Percentiles rank a stretch among this genome's conserved stretches.
Conservation (phyloP, 2,888 invertebrate species). For the Sepioteuthis lessoniana region DNA sequence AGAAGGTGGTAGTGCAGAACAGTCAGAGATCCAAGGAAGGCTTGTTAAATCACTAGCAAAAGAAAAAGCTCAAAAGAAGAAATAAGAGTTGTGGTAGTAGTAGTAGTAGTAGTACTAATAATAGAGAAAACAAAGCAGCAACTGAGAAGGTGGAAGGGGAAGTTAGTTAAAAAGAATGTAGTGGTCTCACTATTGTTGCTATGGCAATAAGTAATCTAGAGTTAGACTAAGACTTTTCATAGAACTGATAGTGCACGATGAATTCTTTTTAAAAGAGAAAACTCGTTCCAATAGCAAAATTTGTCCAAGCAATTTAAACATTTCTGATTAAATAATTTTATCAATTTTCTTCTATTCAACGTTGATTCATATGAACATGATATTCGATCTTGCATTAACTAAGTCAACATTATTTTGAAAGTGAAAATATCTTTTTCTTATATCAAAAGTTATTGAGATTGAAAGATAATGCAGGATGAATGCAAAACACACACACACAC, state of each 20-base stretch:
- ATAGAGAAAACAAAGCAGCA: background rate
- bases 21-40: background rate
- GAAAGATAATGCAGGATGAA: too few species aligned
- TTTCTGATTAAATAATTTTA: background rate
- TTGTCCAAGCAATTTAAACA: background rate
- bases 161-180: conserved; percentile 5
- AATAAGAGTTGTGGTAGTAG: too few species aligned
- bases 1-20: background rate
- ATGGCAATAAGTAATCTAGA: background rate
- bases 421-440: too few species aligned
- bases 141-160: background rate
- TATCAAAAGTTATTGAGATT: too few species aligned
- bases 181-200: conserved; percentile 23
- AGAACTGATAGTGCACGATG: background rate
- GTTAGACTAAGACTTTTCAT: background rate
- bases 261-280: background rate
- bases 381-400: too few species aligned
- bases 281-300: background rate
- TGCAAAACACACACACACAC: too few species aligned
- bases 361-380: too few species aligned
- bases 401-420: too few species aligned
- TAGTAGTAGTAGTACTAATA: background rate
- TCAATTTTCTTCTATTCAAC: too few species aligned
- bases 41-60: conserved; percentile 13
- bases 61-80: background rate